Conservation (phyloP, 2,113 vertebrate species). For the Mandrillus leucophaeus region DNA sequence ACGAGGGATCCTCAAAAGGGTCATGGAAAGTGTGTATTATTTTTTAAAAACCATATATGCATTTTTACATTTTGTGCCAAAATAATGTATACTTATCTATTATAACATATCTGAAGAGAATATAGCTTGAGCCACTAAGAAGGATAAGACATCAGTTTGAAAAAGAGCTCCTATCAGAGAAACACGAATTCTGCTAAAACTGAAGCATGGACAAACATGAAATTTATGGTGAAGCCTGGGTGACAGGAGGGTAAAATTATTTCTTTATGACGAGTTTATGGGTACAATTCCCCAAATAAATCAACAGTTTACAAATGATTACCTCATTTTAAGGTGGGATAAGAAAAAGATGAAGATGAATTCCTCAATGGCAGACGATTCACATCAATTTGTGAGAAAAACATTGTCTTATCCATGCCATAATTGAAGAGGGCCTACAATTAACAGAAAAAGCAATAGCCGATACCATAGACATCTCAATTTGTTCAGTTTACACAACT, state of each 20-base stretch:
- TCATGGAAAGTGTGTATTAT: background rate
- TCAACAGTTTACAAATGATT: background rate
- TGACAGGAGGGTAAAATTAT: background rate
- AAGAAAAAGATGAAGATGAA: background rate
- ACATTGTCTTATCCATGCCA: background rate
- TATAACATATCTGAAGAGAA: background rate
- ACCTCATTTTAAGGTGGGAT: background rate
- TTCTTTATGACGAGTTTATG: background rate
- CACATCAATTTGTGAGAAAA: background rate
- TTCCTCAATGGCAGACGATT: background rate
- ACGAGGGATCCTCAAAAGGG: background rate
- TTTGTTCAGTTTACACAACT: background rate
- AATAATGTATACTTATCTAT: background rate
- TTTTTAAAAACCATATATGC: background rate
- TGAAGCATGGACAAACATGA: too few species aligned
- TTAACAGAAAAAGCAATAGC: background rate
- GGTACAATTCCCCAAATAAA: background rate
- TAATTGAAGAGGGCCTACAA: background rate
- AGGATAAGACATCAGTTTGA: too few species aligned
- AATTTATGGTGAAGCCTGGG: too few species aligned
- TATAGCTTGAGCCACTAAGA: too few species aligned
- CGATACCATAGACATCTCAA: background rate
- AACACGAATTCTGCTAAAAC: too few species aligned
- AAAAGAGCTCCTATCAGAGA: too few species aligned
- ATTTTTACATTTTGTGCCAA: background rate